These are phyloP conservation scores for Drosophila equinoxialis DNA, from an alignment of 1,140 invertebrate genomes.

Conservation along the genomic window DNA sequence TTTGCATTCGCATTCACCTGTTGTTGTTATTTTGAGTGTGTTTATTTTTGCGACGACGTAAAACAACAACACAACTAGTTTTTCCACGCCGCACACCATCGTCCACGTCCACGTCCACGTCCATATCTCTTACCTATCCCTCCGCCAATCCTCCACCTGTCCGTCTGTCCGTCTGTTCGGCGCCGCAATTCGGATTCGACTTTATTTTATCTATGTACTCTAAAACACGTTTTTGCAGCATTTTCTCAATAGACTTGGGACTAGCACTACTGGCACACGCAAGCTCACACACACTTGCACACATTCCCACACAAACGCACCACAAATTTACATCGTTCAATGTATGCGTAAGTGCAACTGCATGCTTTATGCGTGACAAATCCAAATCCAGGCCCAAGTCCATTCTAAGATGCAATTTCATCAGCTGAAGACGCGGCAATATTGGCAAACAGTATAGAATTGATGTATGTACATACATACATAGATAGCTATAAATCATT, in stretches of 20 bases:
- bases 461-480: background rate
- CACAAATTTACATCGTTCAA: conserved; percentile 6
- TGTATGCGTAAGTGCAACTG: conserved; percentile 15
- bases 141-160: conserved; percentile 7
- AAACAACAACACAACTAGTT: conserved; percentile 70
- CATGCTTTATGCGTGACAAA: conserved; percentile 39
- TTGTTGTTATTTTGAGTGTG: conserved; percentile 71
- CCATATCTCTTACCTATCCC: conserved; percentile 36
- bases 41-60: conserved; percentile 57
- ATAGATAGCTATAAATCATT: background rate
- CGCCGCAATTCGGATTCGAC: conserved; percentile 53
- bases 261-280: conserved; percentile 31
- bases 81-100: conserved; percentile 68
- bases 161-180: conserved; percentile 35
- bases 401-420: conserved; percentile 8
- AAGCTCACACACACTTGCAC: conserved; percentile 16
- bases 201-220: conserved; percentile 67
- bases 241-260: conserved; percentile 53
- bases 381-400: conserved; percentile 7
- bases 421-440: background rate
- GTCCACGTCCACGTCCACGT: conserved; percentile 48
- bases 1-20: conserved; percentile 76
- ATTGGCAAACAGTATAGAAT: conserved; percentile 7
- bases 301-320: conserved; percentile 1
- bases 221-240: conserved; percentile 68